Evolutionary conservation across 2,888 invertebrate genomes (phyloP).

Genomic region (Phymatocera aterrima): DNA sequence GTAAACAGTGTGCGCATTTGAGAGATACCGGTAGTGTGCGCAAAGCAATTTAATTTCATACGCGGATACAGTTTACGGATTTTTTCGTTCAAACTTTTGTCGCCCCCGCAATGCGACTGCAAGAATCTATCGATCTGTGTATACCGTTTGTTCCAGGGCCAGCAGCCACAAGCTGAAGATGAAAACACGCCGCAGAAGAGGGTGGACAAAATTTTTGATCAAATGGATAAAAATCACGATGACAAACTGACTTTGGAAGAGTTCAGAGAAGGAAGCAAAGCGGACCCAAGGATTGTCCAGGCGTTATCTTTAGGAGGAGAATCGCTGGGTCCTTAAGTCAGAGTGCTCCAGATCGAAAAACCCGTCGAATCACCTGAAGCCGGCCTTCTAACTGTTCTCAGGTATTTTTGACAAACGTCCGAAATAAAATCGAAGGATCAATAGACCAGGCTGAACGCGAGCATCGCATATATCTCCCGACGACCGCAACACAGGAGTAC

Average conservation of each 20-base stretch:
- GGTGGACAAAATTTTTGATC: constrained; percentile 98
- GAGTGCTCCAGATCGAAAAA: background rate
- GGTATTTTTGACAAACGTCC: constrained; percentile 7
- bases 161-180: constrained; percentile 91
- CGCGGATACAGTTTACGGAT: too few relatives aligned
- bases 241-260: constrained; percentile 96
- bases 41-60: too few relatives aligned
- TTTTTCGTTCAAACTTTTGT: background rate
- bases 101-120: background rate
- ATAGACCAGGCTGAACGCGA: background rate
- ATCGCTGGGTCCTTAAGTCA: constrained; percentile 13
- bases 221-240: constrained; percentile 99
- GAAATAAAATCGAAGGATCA: background rate
- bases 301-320: constrained; percentile 89
- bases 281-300: constrained; percentile 98
- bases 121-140: background rate
- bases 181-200: constrained; percentile 96
- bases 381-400: constrained; percentile 9
- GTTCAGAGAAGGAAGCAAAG: constrained; percentile 98
- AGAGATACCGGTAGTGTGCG: too few relatives aligned
- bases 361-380: constrained; percentile 8
- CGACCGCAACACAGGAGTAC: background rate
- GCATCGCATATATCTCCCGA: background rate
- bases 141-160: constrained; percentile 81
- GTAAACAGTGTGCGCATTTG: background rate